Evolutionary conservation across 2,113 vertebrate species (phyloP), one percentile per base, ranked within the genome.

Genomic region (Stegostoma tigrinum): DNA sequence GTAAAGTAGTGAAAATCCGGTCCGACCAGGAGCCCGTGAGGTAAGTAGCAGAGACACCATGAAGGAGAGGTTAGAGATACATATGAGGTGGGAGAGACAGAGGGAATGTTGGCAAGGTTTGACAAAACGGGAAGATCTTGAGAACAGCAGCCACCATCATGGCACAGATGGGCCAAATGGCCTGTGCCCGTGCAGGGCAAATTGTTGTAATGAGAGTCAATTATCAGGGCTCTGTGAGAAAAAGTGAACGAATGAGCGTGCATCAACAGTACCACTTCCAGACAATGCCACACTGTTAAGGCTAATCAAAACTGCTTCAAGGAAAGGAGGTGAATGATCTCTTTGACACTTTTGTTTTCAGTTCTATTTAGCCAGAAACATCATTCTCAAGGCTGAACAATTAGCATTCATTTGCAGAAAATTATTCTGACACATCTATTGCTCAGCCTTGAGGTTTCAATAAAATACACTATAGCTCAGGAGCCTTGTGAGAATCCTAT

Each of bases 321-420:
- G n/a, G 66, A 93, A 64, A 93, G 89, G 61, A 93, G 89, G 89
- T 93, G 89, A 93, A 66, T 93, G 61, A 93, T n/a, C 5, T 67
- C 38, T 93, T 64, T 93, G 89, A 61, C 61, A 93, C 55, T 66
- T 93, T 93, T 66, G 89, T 93, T 93, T 93, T 21, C 61, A 66
- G 34, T 67, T 93, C 14, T n/a, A 67, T 17, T 93, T 64, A 93
- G 89, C 89, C 89, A 93, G 61, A 93, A 66, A 15, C 61, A 93
- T 67, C 55, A 66, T 38, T 66, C 34, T 93, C 34, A 66, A 55
- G 89, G 67, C n/a, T 66, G 89, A 93, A 66, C 61, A 93, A 67
- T 93, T 93, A 93, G 55, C 61, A 67, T 42, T 93, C 67, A 93
- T 93, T 67, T 38, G 61, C 34, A 66, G 34, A n/a, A 93, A 66